Conservation (phyloP, 2,113 vertebrate genomes). For the Coregonus clupeaformis region DNA sequence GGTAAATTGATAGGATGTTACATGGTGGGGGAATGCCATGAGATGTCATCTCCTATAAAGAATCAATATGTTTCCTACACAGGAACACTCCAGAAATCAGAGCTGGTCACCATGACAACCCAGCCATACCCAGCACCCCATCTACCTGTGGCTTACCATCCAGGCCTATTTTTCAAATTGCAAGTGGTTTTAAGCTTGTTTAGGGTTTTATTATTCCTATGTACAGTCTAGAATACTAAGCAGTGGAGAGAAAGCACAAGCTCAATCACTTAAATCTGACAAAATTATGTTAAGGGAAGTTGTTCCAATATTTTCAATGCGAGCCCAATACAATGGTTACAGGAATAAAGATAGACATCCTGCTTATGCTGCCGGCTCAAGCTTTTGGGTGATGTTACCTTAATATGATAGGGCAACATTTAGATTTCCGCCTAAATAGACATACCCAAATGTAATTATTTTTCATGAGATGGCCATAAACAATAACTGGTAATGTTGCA, state of each 20-base stretch:
- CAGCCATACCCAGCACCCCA: slow-evolving; percentile 3
- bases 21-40: slow-evolving; percentile 16
- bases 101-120: slow-evolving; percentile 23
- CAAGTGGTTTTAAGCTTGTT: slow-evolving; percentile 19
- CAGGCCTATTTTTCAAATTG: neutral
- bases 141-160: neutral
- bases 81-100: slow-evolving; percentile 7
- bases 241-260: neutral
- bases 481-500: too few relatives aligned
- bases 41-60: slow-evolving; percentile 43
- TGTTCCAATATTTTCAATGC: neutral
- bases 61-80: slow-evolving; percentile 31
- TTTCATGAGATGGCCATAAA: too few relatives aligned
- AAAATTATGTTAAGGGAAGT: neutral
- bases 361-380: too few relatives aligned
- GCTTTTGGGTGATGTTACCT: too few relatives aligned
- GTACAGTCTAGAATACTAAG: slow-evolving; percentile 8
- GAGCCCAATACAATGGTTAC: neutral
- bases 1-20: slow-evolving; percentile 28
- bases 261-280: slow-evolving; percentile 1
- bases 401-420: too few relatives aligned
- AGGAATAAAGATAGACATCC: too few relatives aligned
- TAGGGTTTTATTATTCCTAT: slow-evolving; percentile 16
- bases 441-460: too few relatives aligned
- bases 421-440: too few relatives aligned